A percentile compares a stretch with the other conserved stretches of the same genome.
These are phyloP conservation scores for Bos taurus DNA, from an alignment of 2,113 vertebrate species.

Conservation along the genomic window ARS-UCD2.0 NC_037350.1:51941001-51941500, in stretches of 20 bases:
- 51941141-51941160: constrained; percentile 40
- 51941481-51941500: background rate
- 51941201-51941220: constrained; percentile 39
- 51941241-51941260: background rate
- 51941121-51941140: constrained; percentile 38
- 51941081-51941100: constrained; percentile 66
- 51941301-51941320: fast-evolving
- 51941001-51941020: constrained; percentile 19
- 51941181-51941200: constrained; percentile 27
- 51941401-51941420: background rate
- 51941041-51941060: background rate
- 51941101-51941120: constrained; percentile 48
- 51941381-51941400: background rate
- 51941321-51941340: background rate
- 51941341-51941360: background rate
- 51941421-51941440: background rate
- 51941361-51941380: background rate
- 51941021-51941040: constrained; percentile 61
- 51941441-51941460: background rate
- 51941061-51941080: constrained; percentile 49
- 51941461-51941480: background rate
- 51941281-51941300: background rate
- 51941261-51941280: constrained; percentile 36
- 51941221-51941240: constrained; percentile 55
- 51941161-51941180: constrained; percentile 34